Conservation (phyloP, 1,140 invertebrate species). For the Pygmarrhopalites habei region DNA sequence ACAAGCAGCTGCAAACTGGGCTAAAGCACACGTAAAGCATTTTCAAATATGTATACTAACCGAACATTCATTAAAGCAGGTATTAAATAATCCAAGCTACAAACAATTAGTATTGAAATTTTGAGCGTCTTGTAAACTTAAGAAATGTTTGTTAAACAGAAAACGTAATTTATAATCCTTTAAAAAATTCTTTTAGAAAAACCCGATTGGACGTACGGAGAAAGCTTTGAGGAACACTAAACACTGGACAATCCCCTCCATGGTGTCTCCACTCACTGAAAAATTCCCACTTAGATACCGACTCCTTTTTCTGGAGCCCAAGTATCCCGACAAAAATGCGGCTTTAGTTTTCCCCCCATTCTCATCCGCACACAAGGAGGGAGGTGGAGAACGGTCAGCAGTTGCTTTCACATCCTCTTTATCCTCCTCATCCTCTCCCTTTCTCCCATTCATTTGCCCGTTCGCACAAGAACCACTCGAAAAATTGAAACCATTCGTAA, state of each 20-base stretch:
- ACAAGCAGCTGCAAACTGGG: too few species aligned
- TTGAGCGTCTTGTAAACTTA: too few species aligned
- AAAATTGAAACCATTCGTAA: too few species aligned
- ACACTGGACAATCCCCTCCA: constrained; percentile 87
- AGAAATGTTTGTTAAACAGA: too few species aligned
- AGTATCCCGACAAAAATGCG: constrained; percentile 20
- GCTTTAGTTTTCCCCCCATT: constrained; percentile 1
- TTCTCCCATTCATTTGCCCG: neutral
- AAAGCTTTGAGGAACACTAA: constrained; percentile 84
- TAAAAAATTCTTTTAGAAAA: too few species aligned
- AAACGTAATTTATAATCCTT: too few species aligned
- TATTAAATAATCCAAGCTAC: too few species aligned
- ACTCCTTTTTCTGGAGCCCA: constrained; percentile 45
- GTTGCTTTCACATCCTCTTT: neutral
- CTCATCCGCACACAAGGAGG: neutral
- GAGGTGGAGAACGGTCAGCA: neutral
- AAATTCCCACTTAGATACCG: constrained; percentile 76
- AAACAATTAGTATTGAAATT: too few species aligned
- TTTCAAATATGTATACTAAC: too few species aligned
- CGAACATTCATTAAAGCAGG: too few species aligned
- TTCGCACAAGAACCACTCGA: too few species aligned
- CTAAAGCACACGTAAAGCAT: too few species aligned
- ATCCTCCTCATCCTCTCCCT: neutral
- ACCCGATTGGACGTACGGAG: constrained; percentile 83
- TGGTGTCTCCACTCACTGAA: constrained; percentile 77